Evolutionary conservation across 2,888 invertebrate genomes (phyloP), one percentile per base, ranked within the genome.

Genomic region (Eumacrocentrus americanus): DNA sequence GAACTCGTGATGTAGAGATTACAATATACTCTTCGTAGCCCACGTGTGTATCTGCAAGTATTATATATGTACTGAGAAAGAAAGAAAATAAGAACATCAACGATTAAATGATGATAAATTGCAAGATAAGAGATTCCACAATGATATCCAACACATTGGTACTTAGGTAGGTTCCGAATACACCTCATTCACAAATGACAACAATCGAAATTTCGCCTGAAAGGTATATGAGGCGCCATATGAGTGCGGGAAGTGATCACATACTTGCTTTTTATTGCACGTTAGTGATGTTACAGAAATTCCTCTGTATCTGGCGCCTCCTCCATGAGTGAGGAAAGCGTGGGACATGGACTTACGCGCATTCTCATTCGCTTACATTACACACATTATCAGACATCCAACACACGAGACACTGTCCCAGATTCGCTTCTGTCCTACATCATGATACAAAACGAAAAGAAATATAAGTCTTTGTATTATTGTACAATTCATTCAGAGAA

Each of bases 291-390:
- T 47, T 25, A 23, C 29, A 53, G 47, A 51, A 59, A 54, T 59
- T 54, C 47, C 53, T 14, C 16, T 6, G 29, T 29, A 29, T 29
- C 29, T n/a, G 25, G 42, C 22, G 50, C 50, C 42, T 55, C 34
- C 20, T 52, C 22, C 52, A 25, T 38, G 38, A 40, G 22, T 25
- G 50, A 60, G 50, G 50, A 60, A 60, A 60, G 60, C 60, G 60
- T 60, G 60, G 55, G 60, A 60, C 50, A 60, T 20, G 7, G 40
- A 29, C 16, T 25, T 18, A 48, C 23, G 35, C 42, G 23, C 29
- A 54, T 55, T 50, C 48, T 60, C 37, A 60, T 50, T 37, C 44
- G 22, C 18, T 29, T 18, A 44, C 42, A 42, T 44, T 34, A 44
- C 22, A 54, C 37, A 9, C 16, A 29, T 29, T 35, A 20, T 20